These are phyloP conservation scores for Melanerpes formicivorus DNA, from an alignment of 2,113 vertebrate species.

Conservation along the genomic window DNA sequence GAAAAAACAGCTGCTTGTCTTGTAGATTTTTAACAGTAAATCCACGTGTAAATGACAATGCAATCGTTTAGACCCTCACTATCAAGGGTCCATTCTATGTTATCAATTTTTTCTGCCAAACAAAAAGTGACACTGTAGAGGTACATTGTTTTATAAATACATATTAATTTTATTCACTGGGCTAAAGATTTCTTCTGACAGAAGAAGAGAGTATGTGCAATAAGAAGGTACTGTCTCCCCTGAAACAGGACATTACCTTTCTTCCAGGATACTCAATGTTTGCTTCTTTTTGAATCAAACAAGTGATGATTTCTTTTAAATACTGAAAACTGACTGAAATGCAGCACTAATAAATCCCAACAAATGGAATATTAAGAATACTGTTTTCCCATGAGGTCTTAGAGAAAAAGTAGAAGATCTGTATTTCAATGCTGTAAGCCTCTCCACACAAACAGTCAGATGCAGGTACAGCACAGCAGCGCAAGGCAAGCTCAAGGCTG, in stretches of 20 bases:
- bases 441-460: background rate
- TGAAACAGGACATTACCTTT: background rate
- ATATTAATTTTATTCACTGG: background rate
- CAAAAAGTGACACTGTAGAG: background rate
- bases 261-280: background rate
- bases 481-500: background rate
- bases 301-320: background rate
- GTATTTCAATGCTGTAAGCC: background rate
- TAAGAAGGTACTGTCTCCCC: background rate
- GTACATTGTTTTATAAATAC: background rate
- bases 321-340: constrained; percentile 1
- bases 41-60: background rate
- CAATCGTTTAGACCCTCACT: background rate
- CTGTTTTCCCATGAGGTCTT: background rate
- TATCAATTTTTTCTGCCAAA: background rate
- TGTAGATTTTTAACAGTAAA: background rate
- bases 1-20: background rate
- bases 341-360: background rate
- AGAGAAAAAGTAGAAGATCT: background rate
- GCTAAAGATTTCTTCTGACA: background rate
- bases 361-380: background rate
- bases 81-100: background rate
- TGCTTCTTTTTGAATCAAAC: background rate
- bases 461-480: background rate
- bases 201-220: background rate